These are phyloP conservation scores for Athalia cordata DNA, from an alignment of 2,888 invertebrate genomes.

Conservation along the genomic window DNA sequence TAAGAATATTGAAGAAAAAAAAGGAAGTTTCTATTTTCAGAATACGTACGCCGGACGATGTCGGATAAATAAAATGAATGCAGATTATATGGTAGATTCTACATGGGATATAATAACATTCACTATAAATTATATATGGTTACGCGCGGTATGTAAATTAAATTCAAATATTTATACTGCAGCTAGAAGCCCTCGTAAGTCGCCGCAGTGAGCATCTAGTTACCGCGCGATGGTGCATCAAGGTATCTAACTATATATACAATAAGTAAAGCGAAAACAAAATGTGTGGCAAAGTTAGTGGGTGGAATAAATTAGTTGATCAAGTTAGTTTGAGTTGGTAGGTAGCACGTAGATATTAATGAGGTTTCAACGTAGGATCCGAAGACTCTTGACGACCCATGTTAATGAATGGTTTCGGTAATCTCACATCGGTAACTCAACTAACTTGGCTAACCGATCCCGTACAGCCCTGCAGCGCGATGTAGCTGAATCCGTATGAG, in stretches of 20 bases:
- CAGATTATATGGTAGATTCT: no score
- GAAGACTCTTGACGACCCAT: constrained; percentile 14
- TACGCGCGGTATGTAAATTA: no score
- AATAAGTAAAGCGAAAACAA: constrained; percentile 12
- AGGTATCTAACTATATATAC: neutral
- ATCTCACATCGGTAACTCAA: constrained; percentile 8
- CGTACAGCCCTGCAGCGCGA: neutral
- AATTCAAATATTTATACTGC: no score
- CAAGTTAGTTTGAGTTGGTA: constrained; percentile 26
- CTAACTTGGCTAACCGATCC: constrained; percentile 22
- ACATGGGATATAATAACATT: no score
- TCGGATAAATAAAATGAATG: no score
- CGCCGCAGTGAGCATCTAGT: neutral
- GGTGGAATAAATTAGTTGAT: constrained; percentile 30
- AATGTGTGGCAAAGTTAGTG: constrained; percentile 1
- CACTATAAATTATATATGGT: no score
- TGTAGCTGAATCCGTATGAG: neutral
- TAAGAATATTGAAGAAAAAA: no score
- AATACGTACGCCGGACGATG: no score
- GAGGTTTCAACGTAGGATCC: constrained; percentile 15
- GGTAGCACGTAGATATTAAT: constrained; percentile 24
- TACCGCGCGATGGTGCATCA: neutral
- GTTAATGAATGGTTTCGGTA: constrained; percentile 23
- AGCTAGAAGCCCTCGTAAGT: no score
- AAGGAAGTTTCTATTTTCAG: no score